Evolutionary conservation across 1,140 invertebrate genomes (phyloP), one percentile per base, ranked within the genome.

Genomic region (Eueides isabella): DNA sequence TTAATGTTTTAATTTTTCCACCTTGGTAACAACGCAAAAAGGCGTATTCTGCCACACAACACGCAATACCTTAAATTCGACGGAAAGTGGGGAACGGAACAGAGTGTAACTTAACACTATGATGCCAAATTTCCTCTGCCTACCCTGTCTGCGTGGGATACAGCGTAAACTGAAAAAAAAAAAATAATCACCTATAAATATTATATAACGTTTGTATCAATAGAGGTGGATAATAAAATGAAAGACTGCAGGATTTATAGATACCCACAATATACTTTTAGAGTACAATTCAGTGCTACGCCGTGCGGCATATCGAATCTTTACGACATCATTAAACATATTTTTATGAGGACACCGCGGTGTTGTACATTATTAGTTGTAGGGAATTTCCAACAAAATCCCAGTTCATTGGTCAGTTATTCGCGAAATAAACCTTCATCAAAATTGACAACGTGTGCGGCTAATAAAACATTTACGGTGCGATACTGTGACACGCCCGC

Each of bases 261-360:
- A 83, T 85, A 85, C 77, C 67, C 82, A 86, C 86, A 85, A 80
- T 81, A 85, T 75, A 83, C 75, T 86, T 85, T 83, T 71, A 85
- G 80, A 77, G 86, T 76, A 84, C 82, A 85, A 84, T 89, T 88
- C 84, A 88, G 83, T 73, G 72, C 76, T 75, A 78, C 74, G 78
- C 81, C 76, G 78, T 78, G 74, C 71, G 79, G 88, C 87, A 87
- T 90, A 89, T 91, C 85, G 85, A 83, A 88, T 89, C 78, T 91
- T 92, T 92, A 92, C 83, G 89, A 86, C 74, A 81, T 86, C 89
- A 92, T 92, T 91, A 92, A 91, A 92, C 86, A 92, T 92, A 91
- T 91, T 92, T 92, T 92, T 92, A 92, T 82, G 89, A 86, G 84
- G 84, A 90, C 84, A 89, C 85, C 82, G 84, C 80, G 84, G 85